Base-by-base conservation (phyloP, 2,113 vertebrate genomes). In the Gopherus flavomarginatus region DNA sequence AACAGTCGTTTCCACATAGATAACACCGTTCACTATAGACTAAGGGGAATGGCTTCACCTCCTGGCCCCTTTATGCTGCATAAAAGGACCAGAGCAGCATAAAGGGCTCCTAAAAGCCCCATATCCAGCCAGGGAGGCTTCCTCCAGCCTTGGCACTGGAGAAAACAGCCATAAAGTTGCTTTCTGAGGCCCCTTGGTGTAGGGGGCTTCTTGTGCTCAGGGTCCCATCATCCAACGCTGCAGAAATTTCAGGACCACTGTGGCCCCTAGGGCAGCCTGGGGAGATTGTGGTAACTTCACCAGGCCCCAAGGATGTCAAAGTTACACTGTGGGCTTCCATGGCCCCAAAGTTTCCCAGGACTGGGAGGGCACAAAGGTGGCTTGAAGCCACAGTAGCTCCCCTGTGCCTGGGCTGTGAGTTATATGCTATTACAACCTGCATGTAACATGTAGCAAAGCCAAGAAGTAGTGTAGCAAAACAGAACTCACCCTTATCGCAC, bases 71-170 rank as follows among this genome's bases (percentile, higher is more conserved):
- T 81, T 8, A 42, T 57, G 49, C 16, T 86, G 87, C 92, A 85
- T 53, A 59, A 84, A 88, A 13, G 50, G 5, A 19, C 38, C 56
- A 47, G 52, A 78, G 88, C 90, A 81, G 7, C 26, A 22, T 90
- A 88, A 95, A 2, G 38, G 5, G 3, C 29, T 1, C 52, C 69
- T 77, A 72, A 89, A 72, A 53, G 8, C 52, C 59, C 44, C 22
- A 27, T 29, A 47, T 75, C 9, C 2, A 50, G 16, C 5, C 0
- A 12, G 52, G 57, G 56, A 4, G 5, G 5, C 0, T 5, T 81
- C 79, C 17, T n/a, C 75, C 19, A 91, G n/a, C 65, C 52, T 62
- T 2, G 29, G 22, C 0, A 2, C 27, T 50, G 26, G 1, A 65
- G 89, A 90, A 87, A 1, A 1, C 42, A 80, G 4, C 11, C 35